Conservation (phyloP, 2,113 vertebrate genomes). For the Apaloderma vittatum region DNA sequence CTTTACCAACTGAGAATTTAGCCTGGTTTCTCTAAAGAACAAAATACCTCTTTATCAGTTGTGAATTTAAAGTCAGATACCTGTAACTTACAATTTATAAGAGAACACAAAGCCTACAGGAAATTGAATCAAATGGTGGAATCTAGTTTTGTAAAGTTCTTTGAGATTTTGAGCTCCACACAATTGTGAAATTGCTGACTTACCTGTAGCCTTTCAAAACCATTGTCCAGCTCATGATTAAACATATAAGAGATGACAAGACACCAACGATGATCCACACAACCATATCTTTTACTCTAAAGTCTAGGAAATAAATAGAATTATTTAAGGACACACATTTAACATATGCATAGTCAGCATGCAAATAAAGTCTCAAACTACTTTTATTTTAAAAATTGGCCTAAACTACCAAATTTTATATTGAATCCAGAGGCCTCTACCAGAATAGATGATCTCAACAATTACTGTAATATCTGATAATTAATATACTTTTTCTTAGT, state of each 20-base stretch:
- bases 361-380: background rate
- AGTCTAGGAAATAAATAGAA: conserved; percentile 79
- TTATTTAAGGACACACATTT: background rate
- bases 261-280: conserved; percentile 86
- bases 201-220: conserved; percentile 89
- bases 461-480: background rate
- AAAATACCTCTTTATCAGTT: background rate
- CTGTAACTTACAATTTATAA: background rate
- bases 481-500: background rate
- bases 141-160: background rate
- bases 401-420: background rate
- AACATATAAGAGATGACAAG: conserved; percentile 83
- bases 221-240: conserved; percentile 86
- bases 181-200: background rate
- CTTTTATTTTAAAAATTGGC: background rate
- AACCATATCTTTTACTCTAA: conserved; percentile 79
- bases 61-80: background rate
- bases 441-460: background rate
- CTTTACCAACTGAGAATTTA: background rate
- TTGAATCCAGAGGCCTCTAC: background rate
- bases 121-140: background rate
- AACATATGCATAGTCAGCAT: background rate
- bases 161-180: background rate
- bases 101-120: background rate
- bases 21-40: background rate